These are phyloP conservation scores for Melolontha melolontha DNA, from an alignment of 2,888 invertebrate genomes.

Conservation along the genomic window DNA sequence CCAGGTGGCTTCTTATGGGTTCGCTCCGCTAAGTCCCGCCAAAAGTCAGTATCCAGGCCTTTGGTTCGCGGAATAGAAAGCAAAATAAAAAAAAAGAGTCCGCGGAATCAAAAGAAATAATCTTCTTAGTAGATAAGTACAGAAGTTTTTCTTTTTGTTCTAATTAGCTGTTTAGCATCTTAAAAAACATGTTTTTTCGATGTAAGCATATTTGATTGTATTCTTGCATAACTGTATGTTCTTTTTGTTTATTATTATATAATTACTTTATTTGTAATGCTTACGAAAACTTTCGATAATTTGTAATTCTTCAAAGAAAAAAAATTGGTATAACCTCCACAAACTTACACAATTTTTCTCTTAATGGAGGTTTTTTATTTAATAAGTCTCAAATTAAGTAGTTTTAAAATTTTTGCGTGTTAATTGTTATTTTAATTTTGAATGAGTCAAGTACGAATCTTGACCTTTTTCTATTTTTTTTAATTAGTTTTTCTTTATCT, in stretches of 20 bases:
- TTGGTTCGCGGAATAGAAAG: conserved; percentile 81
- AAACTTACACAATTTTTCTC: conserved; percentile 4
- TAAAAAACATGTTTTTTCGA: background rate
- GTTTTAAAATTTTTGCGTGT: too few relatives aligned
- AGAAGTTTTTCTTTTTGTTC: conserved; percentile 27
- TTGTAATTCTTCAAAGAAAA: conserved; percentile 32
- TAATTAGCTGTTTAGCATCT: conserved; percentile 15
- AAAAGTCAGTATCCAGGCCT: conserved; percentile 78
- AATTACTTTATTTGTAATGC: background rate
- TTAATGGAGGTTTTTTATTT: conserved; percentile 1
- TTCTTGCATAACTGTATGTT: background rate
- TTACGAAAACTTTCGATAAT: background rate
- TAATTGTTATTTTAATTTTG: too few relatives aligned
- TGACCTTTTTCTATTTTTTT: too few relatives aligned
- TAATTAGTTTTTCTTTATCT: conserved; percentile 8
- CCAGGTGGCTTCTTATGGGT: conserved; percentile 73
- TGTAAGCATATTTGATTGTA: background rate
- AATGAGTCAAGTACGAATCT: too few relatives aligned
- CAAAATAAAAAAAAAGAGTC: conserved; percentile 13
- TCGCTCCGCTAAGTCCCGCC: conserved; percentile 78
- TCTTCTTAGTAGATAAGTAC: conserved; percentile 55
- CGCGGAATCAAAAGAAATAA: conserved; percentile 49
- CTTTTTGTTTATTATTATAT: conserved; percentile 7
- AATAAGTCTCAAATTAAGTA: too few relatives aligned
- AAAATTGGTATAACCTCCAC: background rate